phyloP scores from a whole-genome alignment of 2,888 invertebrate genomes.

The Arge pagana region DNA sequence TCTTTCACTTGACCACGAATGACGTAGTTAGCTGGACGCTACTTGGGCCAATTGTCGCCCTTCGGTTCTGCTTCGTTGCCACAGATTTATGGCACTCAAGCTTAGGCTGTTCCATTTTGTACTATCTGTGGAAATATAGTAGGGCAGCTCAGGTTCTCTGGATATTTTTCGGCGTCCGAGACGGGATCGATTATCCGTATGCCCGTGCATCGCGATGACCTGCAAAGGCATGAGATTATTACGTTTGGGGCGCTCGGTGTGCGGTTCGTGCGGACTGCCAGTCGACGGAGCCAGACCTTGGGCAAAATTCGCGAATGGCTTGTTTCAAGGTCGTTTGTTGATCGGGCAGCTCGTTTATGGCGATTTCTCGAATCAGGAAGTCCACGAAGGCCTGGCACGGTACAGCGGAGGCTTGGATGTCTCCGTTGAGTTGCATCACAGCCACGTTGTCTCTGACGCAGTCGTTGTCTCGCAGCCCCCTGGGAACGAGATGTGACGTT shows the following conservation, averaged over 20 bases:
- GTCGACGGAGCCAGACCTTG: constrained; percentile 33
- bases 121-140: constrained; percentile 16
- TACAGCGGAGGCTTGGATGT: constrained; percentile 42
- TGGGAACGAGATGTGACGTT: not conserved
- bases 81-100: no score
- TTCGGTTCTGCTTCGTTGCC: no score
- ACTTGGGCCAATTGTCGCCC: no score
- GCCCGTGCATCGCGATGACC: constrained; percentile 26
- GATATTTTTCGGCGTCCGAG: constrained; percentile 5
- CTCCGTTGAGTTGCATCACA: constrained; percentile 35
- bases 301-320: constrained; percentile 40
- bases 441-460: constrained; percentile 27
- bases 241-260: not conserved
- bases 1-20: no score
- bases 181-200: constrained; percentile 23
- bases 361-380: constrained; percentile 40
- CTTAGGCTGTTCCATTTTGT: not conserved
- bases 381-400: constrained; percentile 49
- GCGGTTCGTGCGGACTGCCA: not conserved
- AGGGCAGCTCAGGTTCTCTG: constrained; percentile 25
- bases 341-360: constrained; percentile 24
- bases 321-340: constrained; percentile 30
- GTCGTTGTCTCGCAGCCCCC: constrained; percentile 6
- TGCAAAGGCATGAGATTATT: constrained; percentile 19
- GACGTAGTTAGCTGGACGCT: no score